A percentile compares a stretch with the other conserved stretches of the same genome.
Evolutionary conservation across 1,140 invertebrate genomes (phyloP).

Genomic region (Pseudomyrmex sp.): DNA sequence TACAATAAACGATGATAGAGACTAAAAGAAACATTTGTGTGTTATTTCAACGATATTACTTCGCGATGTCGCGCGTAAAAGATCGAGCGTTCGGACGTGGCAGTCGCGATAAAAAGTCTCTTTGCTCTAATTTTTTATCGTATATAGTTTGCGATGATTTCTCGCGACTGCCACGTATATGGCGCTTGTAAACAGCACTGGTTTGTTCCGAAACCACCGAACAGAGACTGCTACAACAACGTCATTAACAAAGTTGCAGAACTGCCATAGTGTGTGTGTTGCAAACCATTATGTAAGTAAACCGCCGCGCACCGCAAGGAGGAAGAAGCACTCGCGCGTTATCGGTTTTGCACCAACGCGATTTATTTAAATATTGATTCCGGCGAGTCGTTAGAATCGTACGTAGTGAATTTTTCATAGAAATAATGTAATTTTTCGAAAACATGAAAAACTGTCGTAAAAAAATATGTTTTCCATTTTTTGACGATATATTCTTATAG

Average conservation of each 20-base stretch:
- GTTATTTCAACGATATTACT: background rate
- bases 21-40: conserved; percentile 27
- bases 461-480: too few species aligned
- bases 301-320: background rate
- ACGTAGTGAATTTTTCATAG: background rate
- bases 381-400: background rate
- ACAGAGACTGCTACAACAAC: conserved; percentile 19
- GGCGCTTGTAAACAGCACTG: too few species aligned
- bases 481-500: too few species aligned
- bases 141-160: background rate
- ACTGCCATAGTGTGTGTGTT: background rate
- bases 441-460: background rate
- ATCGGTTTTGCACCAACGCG: background rate
- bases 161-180: too few species aligned
- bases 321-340: conserved; percentile 10
- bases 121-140: background rate
- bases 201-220: background rate
- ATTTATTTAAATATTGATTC: conserved; percentile 10
- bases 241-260: conserved; percentile 33
- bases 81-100: background rate
- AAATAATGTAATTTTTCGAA: background rate
- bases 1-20: conserved; percentile 77
- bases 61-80: background rate
- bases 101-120: background rate
- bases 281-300: conserved; percentile 45